Conservation (phyloP, 2,797 vertebrate species). For the Myotis planiceps region DNA sequence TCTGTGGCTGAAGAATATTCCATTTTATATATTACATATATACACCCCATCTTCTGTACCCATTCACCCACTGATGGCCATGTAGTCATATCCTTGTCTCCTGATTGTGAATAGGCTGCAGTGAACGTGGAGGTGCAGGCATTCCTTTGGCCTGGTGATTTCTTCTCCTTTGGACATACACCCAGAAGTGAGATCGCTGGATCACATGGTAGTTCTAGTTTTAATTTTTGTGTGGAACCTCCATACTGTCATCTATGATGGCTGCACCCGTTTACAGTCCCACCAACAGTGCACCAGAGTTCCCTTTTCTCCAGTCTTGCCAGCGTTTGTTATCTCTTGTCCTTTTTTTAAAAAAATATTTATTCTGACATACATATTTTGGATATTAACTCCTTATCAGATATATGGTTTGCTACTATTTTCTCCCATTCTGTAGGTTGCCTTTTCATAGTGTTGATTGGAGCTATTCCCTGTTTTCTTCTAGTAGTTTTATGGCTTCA, state of each 20-base stretch:
- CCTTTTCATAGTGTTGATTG: background rate
- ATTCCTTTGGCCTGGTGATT: background rate
- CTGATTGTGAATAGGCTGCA: background rate
- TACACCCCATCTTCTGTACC: background rate
- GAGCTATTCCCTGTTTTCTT: background rate
- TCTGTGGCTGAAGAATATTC: background rate
- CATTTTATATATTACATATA: background rate
- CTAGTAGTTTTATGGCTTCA: background rate
- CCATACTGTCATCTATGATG: background rate
- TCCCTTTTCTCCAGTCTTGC: background rate
- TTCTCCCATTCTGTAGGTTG: background rate
- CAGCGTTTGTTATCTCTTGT: background rate
- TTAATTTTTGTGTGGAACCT: background rate
- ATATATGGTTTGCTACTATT: background rate
- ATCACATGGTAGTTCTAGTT: background rate
- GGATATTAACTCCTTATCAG: background rate
- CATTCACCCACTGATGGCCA: background rate
- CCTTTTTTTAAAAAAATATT: background rate
- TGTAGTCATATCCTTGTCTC: background rate
- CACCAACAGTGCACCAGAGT: background rate
- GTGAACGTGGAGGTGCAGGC: background rate
- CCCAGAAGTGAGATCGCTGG: background rate
- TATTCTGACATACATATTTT: background rate
- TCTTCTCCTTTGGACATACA: background rate
- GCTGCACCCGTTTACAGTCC: background rate